Evolutionary conservation across 2,888 invertebrate genomes (phyloP), one percentile per base, ranked within the genome.

Genomic region (Sabatieria punctata): DNA sequence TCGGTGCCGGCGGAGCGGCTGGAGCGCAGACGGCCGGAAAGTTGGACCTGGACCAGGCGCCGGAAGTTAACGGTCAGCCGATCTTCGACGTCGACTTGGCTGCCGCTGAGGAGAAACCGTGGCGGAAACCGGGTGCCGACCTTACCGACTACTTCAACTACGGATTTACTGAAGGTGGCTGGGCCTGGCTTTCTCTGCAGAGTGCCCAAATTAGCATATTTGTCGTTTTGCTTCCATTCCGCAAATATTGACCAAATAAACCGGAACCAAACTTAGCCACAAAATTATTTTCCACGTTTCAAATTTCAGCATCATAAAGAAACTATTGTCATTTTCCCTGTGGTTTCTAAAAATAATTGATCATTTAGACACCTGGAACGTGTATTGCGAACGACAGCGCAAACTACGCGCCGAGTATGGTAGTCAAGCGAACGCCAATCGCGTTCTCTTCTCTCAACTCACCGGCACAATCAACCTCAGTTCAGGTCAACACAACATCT

Each of bases 141-240:
- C 86, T 97, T 43, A 93, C 91, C 33, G 91, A 93, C 72, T 93
- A 89, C 67, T 93, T 91, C 70, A 93, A 99, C 72, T 99, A 95
- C 65, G 97, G 97, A 0, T 99, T 99, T 67, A 97, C 85, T 59
- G 97, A 99, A 70, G 91, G 95, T 56, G 89, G 93, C 0, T 99
- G 97, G 97, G n/a, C n/a, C n/a, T n/a, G n/a, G n/a, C n/a, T n/a
- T n/a, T n/a, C n/a, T n/a, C n/a, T n/a, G n/a, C n/a, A n/a, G n/a
- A n/a, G n/a, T n/a, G n/a, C n/a, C n/a, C n/a, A n/a, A n/a, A n/a
- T n/a, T n/a, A n/a, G n/a, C n/a, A n/a, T n/a, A n/a, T n/a, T n/a
- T n/a, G n/a, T n/a, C n/a, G n/a, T n/a, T n/a, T n/a, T n/a, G n/a
- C n/a, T n/a, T n/a, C n/a, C n/a, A n/a, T n/a, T n/a, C n/a, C n/a